These are phyloP conservation scores for Hystrix cristata DNA, from an alignment of 2,113 vertebrate species.

Conservation along the genomic window DNA sequence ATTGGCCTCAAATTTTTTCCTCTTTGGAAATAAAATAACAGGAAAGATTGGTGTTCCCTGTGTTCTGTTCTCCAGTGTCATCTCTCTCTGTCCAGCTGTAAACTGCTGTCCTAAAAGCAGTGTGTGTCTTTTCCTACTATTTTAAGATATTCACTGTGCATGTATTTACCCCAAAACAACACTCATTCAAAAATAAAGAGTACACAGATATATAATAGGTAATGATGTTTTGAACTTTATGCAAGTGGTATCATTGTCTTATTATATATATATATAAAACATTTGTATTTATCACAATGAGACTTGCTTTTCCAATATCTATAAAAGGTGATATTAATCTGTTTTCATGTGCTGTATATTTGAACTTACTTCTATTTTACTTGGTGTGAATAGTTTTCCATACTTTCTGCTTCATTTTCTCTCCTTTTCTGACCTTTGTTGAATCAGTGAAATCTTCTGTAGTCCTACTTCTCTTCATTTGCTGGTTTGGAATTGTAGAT, in stretches of 20 bases:
- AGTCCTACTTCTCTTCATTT: constrained; percentile 8
- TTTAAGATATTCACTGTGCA: neutral
- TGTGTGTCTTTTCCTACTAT: constrained; percentile 19
- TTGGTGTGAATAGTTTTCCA: neutral
- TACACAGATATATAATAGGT: neutral
- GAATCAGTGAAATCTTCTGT: neutral
- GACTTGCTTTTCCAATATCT: neutral
- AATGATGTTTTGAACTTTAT: neutral
- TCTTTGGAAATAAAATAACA: constrained; percentile 29
- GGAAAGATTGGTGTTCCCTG: neutral
- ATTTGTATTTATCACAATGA: neutral
- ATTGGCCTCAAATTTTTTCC: neutral
- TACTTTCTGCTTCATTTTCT: neutral
- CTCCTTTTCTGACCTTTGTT: neutral
- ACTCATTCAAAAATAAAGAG: neutral
- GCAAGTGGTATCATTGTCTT: neutral
- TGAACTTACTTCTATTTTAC: neutral
- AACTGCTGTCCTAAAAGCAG: neutral
- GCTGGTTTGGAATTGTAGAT: neutral
- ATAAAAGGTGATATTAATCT: neutral
- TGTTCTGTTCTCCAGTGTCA: neutral
- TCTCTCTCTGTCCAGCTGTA: neutral
- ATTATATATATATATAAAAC: neutral
- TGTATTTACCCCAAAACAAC: neutral
- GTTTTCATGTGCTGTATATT: constrained; percentile 8